A percentile compares a stretch with the other conserved stretches of the same genome.
Evolutionary conservation across 2,113 vertebrate genomes (phyloP).

Genomic region (Rhinolophus sinicus): DNA sequence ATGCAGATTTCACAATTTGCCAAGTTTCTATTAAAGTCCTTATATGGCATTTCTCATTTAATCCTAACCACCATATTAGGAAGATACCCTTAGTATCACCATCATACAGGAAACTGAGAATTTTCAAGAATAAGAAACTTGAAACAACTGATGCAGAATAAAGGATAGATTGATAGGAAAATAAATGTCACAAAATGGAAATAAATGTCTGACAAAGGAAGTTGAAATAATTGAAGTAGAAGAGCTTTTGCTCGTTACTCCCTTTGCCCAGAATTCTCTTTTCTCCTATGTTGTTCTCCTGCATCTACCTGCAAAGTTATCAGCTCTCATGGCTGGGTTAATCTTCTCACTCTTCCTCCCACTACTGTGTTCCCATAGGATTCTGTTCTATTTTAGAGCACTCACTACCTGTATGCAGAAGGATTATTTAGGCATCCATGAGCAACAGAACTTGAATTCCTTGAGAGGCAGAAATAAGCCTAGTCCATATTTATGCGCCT

Average conservation of each 20-base stretch:
- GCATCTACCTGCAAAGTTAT: not conserved
- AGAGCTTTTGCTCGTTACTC: not conserved
- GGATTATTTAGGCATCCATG: not conserved
- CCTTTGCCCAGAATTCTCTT: not conserved
- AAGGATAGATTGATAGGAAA: not conserved
- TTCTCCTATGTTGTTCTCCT: rapidly evolving
- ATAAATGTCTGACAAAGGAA: not conserved
- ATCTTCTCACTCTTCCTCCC: not conserved
- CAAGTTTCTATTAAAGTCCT: not conserved
- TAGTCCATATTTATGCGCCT: not conserved
- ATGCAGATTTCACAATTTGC: not conserved
- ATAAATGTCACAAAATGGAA: not conserved
- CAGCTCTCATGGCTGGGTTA: not conserved
- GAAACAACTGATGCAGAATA: not conserved
- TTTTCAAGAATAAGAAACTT: not conserved
- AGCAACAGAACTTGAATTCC: not conserved
- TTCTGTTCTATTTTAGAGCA: not conserved
- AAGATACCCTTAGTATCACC: not conserved
- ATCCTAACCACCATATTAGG: not conserved
- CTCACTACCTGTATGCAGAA: not conserved
- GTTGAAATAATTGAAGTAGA: not conserved
- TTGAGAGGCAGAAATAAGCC: not conserved
- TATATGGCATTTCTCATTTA: not conserved
- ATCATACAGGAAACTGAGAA: not conserved
- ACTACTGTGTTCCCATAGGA: not conserved